Evolutionary conservation across 1,140 invertebrate genomes (phyloP).

Genomic region (Hycleus cichorii): DNA sequence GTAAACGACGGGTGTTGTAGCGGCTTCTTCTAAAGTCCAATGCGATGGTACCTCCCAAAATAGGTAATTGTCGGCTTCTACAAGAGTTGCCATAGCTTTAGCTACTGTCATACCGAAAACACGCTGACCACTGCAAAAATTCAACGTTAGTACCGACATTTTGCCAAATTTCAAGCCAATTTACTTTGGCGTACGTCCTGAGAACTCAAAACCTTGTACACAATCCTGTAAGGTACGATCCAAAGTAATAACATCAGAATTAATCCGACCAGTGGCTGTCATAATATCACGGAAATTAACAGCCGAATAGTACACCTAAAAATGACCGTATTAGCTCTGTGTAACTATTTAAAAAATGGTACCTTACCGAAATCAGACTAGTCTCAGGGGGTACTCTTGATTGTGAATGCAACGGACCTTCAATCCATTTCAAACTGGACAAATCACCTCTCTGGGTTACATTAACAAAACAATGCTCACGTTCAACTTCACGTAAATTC

Average conservation of each 20-base stretch:
- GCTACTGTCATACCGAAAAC: constrained; percentile 61
- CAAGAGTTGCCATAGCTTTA: constrained; percentile 53
- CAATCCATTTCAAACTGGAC: constrained; percentile 75
- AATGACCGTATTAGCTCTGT: neutral
- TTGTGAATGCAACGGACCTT: constrained; percentile 46
- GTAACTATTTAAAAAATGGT: neutral
- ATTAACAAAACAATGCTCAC: constrained; percentile 70
- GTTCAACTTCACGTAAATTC: constrained; percentile 35
- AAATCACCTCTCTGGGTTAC: constrained; percentile 74
- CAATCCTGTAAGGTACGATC: constrained; percentile 54
- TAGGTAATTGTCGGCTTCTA: constrained; percentile 52
- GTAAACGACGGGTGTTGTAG: constrained; percentile 81
- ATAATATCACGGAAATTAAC: constrained; percentile 75
- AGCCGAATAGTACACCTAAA: constrained; percentile 54
- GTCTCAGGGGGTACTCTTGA: neutral
- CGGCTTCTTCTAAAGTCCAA: constrained; percentile 80
- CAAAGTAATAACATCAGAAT: constrained; percentile 50
- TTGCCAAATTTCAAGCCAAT: too few relatives aligned
- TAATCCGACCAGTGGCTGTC: constrained; percentile 66
- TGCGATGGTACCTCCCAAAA: constrained; percentile 72
- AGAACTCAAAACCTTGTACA: constrained; percentile 67
- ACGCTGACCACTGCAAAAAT: constrained; percentile 48
- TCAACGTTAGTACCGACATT: neutral
- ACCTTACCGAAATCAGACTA: neutral
- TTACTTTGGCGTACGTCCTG: constrained; percentile 43